Percentiles rank a stretch among this genome's conserved stretches.
These are phyloP conservation scores for Thalassophryne amazonica DNA, from an alignment of 2,797 vertebrate species.

Conservation along the genomic window DNA sequence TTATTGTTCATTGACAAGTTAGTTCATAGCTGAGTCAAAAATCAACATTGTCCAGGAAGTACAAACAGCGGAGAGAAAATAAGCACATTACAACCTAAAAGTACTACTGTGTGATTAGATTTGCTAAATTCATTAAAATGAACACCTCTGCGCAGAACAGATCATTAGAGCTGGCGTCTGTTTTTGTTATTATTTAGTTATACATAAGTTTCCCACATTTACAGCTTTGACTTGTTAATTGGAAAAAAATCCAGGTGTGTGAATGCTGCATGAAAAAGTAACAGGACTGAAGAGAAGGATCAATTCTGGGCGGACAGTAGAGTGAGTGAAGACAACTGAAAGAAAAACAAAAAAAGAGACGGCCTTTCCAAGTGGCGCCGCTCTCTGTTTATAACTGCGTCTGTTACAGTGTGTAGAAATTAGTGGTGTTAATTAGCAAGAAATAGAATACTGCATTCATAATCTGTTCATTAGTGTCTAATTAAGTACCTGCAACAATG, in stretches of 20 bases:
- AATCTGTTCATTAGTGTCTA: no score
- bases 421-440: no score
- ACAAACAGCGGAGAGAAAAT: constrained; percentile 24
- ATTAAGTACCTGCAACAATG: no score
- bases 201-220: constrained; percentile 11
- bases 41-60: constrained; percentile 39
- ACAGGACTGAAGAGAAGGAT: constrained; percentile 37
- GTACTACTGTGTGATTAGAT: constrained; percentile 33
- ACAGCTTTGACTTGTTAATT: constrained; percentile 82
- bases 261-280: constrained; percentile 19
- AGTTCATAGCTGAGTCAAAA: constrained; percentile 28
- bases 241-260: not conserved
- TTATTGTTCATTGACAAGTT: constrained; percentile 51
- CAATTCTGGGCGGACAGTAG: constrained; percentile 5
- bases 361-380: constrained; percentile 5
- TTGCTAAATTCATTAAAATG: constrained; percentile 17
- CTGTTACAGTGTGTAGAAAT: no score
- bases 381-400: constrained; percentile 2
- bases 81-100: constrained; percentile 25
- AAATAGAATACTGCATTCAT: no score
- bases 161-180: constrained; percentile 70
- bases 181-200: constrained; percentile 6
- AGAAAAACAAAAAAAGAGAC: constrained; percentile 19
- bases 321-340: constrained; percentile 24
- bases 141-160: constrained; percentile 39